Percentiles rank a stretch among this genome's conserved stretches.
These are phyloP conservation scores for Ceramica pisi DNA, from an alignment of 2,888 invertebrate species.

Conservation along the genomic window DNA sequence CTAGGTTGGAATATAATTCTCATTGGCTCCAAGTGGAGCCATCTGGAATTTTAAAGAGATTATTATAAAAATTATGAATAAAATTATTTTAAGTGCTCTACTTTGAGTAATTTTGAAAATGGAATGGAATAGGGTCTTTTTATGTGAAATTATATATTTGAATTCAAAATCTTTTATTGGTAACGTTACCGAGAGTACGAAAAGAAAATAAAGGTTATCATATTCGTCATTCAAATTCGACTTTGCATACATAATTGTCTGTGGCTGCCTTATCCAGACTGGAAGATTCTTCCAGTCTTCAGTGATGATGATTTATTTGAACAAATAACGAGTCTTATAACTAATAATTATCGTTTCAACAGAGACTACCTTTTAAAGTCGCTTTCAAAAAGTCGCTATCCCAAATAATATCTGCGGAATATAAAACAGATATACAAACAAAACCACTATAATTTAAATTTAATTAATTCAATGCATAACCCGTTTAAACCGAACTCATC, in stretches of 20 bases:
- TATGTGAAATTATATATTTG: not conserved
- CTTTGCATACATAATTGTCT: no score
- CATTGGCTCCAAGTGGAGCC: not conserved
- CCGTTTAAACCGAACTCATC: conserved; percentile 21
- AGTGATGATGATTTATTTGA: not conserved
- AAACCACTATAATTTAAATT: conserved; percentile 41
- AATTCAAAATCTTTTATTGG: not conserved
- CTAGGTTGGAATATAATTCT: conserved; percentile 2
- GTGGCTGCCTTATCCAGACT: no score
- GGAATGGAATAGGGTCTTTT: conserved; percentile 5
- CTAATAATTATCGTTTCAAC: not conserved
- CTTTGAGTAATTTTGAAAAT: not conserved
- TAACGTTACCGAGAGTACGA: not conserved
- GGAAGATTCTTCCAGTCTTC: no score
- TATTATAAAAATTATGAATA: not conserved
- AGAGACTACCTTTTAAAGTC: not conserved
- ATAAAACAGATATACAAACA: conserved; percentile 14
- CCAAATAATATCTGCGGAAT: conserved; percentile 1
- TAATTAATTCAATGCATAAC: conserved; percentile 26
- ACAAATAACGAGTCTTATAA: not conserved
- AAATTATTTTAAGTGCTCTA: not conserved
- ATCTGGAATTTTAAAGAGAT: conserved; percentile 24
- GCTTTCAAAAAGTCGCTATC: not conserved
- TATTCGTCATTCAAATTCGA: no score
- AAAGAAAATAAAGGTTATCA: not conserved